Base-by-base conservation (phyloP, 2,888 invertebrate species). In the Polymixis lichenea region DNA sequence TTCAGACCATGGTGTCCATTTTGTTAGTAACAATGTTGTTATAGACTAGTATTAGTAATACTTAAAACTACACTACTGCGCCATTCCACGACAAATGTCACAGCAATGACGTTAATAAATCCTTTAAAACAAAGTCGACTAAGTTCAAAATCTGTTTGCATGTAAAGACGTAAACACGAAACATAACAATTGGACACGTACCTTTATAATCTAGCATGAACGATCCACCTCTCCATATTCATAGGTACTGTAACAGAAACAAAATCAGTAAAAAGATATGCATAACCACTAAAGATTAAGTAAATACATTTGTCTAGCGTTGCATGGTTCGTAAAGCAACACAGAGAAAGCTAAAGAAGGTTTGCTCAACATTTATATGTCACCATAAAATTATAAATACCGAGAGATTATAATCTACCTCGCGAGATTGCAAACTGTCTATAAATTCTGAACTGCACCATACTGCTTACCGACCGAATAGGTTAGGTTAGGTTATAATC, bases 291-390 rank as follows among this genome's bases (percentile, higher is more conserved):
- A 69, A 88, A 89, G 87, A 88, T 90, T 86, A 89, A 87, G 87
- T 86, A 81, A 80, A 80, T 85, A 82, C 65, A 85, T 84, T 77
- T 71, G 77, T 85, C 76, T 77, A 84, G 72, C 64, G 80, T 73
- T 80, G 80, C 64, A 84, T 77, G 51, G 28, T 13, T 77, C 46
- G 28, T 13, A 72, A 60, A 7, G 0, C 61, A 25, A 60, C 9
- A 2, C 9, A 22, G 8, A 43, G 88, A 86, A 84, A 88, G 83
- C 86, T 74, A 76, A 85, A 89, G 90, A 92, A 89, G 92, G 91
- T 89, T 91, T 3, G 67, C 43, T 62, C 17, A 22, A 17, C 17
- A 38, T 38, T 38, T 38, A n/a, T n/a, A n/a, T n/a, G n/a, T n/a
- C n/a, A n/a, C n/a, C n/a, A n/a, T n/a, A n/a, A n/a, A n/a, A n/a